Evolutionary conservation across 92 coral and sea anemone genomes (phyloP).

Genomic region (Blastomussa wellsi): DNA sequence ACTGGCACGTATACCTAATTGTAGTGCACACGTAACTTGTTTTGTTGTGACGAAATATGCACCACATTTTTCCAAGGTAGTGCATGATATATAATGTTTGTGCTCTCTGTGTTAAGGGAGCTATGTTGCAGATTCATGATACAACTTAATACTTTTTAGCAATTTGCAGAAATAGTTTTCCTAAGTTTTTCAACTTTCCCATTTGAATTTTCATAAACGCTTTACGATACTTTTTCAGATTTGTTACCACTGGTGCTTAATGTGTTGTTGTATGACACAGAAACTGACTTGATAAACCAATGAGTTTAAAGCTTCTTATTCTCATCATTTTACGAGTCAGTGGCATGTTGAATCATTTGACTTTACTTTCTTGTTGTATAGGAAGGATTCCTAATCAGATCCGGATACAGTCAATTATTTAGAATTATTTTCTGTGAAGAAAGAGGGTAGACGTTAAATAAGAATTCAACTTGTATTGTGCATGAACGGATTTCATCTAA

Average conservation of each 20-base stretch:
- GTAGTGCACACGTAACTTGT: neutral
- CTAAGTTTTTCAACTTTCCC: no score
- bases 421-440: neutral
- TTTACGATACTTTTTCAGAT: no score
- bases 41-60: neutral
- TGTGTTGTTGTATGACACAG: no score
- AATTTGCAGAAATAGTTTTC: no score
- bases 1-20: neutral
- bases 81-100: neutral
- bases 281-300: neutral
- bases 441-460: neutral
- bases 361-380: neutral
- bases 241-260: no score
- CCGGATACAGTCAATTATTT: neutral
- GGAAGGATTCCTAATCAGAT: neutral
- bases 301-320: neutral
- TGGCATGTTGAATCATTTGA: neutral
- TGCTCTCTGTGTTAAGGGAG: neutral
- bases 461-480: neutral
- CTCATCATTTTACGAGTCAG: neutral
- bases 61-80: neutral
- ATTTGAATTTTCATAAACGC: no score
- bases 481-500: no score
- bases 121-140: neutral
- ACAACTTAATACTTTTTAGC: neutral